Base-by-base conservation (phyloP, 37 sponge, comb jelly and placozoan genomes). In the Aplysina aerophoba region DNA sequence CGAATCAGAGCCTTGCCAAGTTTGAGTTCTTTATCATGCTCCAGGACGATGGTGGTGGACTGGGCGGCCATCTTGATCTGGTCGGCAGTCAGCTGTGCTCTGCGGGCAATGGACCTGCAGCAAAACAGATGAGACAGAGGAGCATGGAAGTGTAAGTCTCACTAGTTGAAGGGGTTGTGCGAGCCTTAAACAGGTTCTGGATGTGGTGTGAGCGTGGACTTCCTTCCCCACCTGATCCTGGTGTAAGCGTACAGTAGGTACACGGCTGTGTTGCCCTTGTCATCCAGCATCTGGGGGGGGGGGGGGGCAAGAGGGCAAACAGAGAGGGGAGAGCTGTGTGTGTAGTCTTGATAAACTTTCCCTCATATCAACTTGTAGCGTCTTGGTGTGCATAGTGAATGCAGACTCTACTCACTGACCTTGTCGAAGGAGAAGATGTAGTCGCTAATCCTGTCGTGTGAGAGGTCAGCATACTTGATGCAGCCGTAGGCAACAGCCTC, bases 401-500 rank as follows among this genome's bases (percentile, higher is more conserved):
- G n/a, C n/a, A n/a, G n/a, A n/a, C n/a, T n/a, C n/a, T n/a, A n/a
- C 69, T 5, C 12, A 67, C 87, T 34, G 59, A 95, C 96, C 94
- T 98, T 96, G 53, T 96, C 95, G 85, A 98, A 98, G 28, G 99
- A 98, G 87, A 98, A 98, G 22, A 98, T 92, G 85, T 98, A 98
- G 74, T 98, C 99, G 56, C 92, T 89, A 3, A 89, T 96, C 27
- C 97, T 81, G 60, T 89, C 87, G 65, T 94, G 95, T n/a, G 80
- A 85, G 54, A 98, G 91, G 63, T 98, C 99, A 55, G 99, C 97
- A 82, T 96, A 98, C 62, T 96, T 98, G 93, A 98, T 96, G 79
- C 99, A 98, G 21, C 99, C 95, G 77, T 98, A 98, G 55, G 99
- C 97, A 0, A 98, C 95, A 53, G 96, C 88, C 39, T 96, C 87